These are phyloP conservation scores for Adoxophyes honmai DNA, from an alignment of 1,140 invertebrate genomes.

Conservation along the genomic window DNA sequence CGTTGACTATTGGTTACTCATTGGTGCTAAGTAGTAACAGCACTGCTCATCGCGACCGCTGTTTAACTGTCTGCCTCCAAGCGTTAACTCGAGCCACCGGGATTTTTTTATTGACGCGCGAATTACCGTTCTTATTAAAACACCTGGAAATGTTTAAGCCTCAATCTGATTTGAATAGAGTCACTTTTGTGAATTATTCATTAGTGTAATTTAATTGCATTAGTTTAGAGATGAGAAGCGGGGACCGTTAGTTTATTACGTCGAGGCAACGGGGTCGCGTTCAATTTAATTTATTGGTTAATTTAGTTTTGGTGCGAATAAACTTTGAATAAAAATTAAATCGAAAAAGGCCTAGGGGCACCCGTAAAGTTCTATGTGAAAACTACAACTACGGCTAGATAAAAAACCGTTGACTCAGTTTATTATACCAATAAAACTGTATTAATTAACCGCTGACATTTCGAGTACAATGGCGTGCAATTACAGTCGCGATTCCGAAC, in stretches of 20 bases:
- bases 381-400: background rate
- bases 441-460: conserved; percentile 34
- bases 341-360: too few species aligned
- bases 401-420: background rate
- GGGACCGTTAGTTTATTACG: background rate
- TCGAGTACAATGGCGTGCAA: conserved; percentile 38
- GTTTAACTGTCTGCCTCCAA: conserved; percentile 39
- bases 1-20: conserved; percentile 8
- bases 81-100: conserved; percentile 30
- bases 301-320: too few species aligned
- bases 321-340: too few species aligned
- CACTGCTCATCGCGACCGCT: conserved; percentile 32
- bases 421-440: background rate
- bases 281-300: background rate
- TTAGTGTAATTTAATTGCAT: background rate
- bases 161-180: background rate
- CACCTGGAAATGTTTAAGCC: background rate
- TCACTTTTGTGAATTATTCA: background rate
- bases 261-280: background rate
- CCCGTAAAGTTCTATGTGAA: too few species aligned
- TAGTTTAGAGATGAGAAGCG: background rate
- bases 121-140: background rate
- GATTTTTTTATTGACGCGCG: conserved; percentile 16
- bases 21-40: conserved; percentile 29
- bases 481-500: conserved; percentile 53